phyloP scores from a whole-genome alignment of 2,888 invertebrate species.

The Tetragonula carbonaria region DNA sequence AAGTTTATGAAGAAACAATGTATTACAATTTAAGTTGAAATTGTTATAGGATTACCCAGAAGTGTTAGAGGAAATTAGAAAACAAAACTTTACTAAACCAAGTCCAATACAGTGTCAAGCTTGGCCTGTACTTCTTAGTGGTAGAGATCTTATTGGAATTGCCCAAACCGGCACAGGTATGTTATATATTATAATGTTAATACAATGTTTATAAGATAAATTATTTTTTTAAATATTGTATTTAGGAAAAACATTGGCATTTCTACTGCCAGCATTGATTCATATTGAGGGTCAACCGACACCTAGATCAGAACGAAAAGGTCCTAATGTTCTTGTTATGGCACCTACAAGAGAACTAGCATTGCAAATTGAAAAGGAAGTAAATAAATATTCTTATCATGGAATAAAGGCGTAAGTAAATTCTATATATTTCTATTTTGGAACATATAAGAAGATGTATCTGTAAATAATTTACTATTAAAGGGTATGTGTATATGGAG shows the following conservation, averaged over 20 bases:
- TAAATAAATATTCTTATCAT: conserved; percentile 93
- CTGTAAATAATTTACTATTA: conserved; percentile 33
- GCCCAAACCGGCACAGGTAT: conserved; percentile 95
- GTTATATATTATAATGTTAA: neutral
- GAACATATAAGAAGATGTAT: neutral
- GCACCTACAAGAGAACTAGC: conserved; percentile 98
- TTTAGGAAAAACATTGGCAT: conserved; percentile 96
- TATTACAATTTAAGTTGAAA: neutral
- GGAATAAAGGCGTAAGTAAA: conserved; percentile 91
- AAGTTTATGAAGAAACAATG: neutral
- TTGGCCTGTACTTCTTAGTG: conserved; percentile 96
- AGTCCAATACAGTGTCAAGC: conserved; percentile 97
- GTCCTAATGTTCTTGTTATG: conserved; percentile 94
- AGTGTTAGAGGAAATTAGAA: conserved; percentile 91
- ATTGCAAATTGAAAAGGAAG: conserved; percentile 96
- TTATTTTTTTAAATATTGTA: conserved; percentile 1
- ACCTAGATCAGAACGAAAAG: conserved; percentile 89
- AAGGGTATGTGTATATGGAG: conserved; percentile 96
- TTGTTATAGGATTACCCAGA: conserved; percentile 89
- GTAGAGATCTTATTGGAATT: conserved; percentile 97
- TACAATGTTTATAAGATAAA: neutral
- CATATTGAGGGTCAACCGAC: conserved; percentile 94
- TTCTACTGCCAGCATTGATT: conserved; percentile 95
- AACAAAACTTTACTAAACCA: conserved; percentile 92
- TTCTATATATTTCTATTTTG: neutral